Evolutionary conservation across 2,888 invertebrate genomes (phyloP).

Genomic region (Diaprepes abbreviatus): DNA sequence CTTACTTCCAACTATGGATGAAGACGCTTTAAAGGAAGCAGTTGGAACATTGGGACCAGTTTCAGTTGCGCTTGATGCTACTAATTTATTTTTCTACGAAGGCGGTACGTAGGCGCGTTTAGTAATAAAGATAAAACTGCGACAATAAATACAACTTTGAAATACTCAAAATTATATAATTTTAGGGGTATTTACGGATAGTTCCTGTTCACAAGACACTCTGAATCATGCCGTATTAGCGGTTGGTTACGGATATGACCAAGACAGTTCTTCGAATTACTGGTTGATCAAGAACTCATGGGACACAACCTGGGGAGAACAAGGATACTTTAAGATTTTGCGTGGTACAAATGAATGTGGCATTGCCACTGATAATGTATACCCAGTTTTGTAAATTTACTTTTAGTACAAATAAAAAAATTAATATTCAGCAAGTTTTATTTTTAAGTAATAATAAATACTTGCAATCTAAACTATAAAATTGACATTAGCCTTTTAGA

Average conservation of each 20-base stretch:
- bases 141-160: too few relatives aligned
- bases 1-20: background rate
- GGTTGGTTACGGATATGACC: conserved; percentile 81
- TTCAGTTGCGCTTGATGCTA: too few relatives aligned
- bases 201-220: conserved; percentile 71
- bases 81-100: conserved; percentile 83
- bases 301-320: conserved; percentile 63
- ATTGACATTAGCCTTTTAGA: too few relatives aligned
- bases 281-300: conserved; percentile 80
- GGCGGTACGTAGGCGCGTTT: conserved; percentile 75
- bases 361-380: conserved; percentile 72
- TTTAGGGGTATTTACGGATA: conserved; percentile 80
- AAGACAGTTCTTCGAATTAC: conserved; percentile 68
- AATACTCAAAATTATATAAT: too few relatives aligned
- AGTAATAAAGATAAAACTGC: too few relatives aligned
- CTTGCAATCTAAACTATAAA: too few relatives aligned
- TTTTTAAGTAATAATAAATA: too few relatives aligned
- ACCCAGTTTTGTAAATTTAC: too few relatives aligned
- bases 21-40: conserved; percentile 60
- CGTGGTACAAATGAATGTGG: conserved; percentile 79
- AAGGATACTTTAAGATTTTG: conserved; percentile 52
- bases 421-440: too few relatives aligned
- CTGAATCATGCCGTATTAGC: conserved; percentile 86
- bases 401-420: too few relatives aligned
- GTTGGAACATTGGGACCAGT: too few relatives aligned